Percentiles rank a stretch among this genome's conserved stretches.
Conservation (phyloP, 2,113 vertebrate genomes). For the Falcunculus frontatus region DNA sequence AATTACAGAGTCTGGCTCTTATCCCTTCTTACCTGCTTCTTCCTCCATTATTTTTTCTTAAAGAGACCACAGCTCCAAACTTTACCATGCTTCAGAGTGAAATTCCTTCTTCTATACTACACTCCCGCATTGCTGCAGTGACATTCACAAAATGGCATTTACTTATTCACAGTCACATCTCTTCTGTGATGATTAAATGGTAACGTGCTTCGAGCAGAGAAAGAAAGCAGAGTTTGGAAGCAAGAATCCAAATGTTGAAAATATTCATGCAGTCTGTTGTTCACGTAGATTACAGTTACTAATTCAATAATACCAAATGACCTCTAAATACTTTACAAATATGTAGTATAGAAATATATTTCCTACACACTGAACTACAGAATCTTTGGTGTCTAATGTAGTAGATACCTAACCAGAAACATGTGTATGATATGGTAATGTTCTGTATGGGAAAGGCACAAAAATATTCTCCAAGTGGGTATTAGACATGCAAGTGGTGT, state of each 20-base stretch:
- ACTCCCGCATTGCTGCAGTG: not conserved
- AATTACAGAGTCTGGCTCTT: not conserved
- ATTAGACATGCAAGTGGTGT: not conserved
- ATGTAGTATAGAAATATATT: not conserved
- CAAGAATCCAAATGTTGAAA: not conserved
- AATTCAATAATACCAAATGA: not conserved
- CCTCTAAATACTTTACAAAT: not conserved
- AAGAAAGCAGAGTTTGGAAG: not conserved
- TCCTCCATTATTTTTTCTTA: not conserved
- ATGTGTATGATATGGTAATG: not conserved
- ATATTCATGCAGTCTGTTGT: not conserved
- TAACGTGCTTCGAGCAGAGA: not conserved
- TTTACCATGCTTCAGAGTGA: not conserved
- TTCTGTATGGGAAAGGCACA: not conserved
- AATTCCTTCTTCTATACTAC: not conserved
- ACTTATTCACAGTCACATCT: not conserved
- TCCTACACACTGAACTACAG: not conserved
- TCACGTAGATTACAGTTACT: not conserved
- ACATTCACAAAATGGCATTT: not conserved
- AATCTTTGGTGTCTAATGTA: not conserved
- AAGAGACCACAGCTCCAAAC: not conserved
- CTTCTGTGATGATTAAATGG: not conserved
- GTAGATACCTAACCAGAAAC: not conserved
- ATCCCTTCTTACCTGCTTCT: not conserved
- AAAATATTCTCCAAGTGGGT: not conserved